phyloP scores from a whole-genome alignment of 2,888 invertebrate genomes.

The Cerastis rubricosa region DNA sequence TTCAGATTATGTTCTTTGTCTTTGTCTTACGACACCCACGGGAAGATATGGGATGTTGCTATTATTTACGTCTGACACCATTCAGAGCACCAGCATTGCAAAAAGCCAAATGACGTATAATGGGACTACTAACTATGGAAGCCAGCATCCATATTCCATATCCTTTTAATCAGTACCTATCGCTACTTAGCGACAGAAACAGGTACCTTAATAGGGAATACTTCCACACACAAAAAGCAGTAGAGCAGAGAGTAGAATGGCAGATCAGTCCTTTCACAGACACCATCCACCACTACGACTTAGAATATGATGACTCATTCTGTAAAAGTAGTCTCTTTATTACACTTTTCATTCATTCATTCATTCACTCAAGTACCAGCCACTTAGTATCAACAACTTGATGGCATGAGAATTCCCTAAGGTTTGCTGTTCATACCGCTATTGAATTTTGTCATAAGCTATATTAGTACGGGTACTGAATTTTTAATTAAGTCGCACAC shows the following conservation, averaged over 20 bases:
- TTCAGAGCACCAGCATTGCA: not conserved
- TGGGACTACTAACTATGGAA: not conserved
- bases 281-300: not conserved
- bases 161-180: not conserved
- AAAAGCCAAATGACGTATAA: not conserved
- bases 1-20: too few species aligned
- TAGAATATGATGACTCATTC: slow-evolving; percentile 15
- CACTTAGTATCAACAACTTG: slow-evolving; percentile 43
- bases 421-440: slow-evolving; percentile 32
- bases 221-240: not conserved
- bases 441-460: slow-evolving; percentile 58
- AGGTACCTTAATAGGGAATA: not conserved
- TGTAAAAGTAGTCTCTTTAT: slow-evolving; percentile 8
- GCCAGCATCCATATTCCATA: not conserved
- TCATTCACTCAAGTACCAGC: slow-evolving; percentile 29
- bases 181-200: not conserved
- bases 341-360: slow-evolving; percentile 33
- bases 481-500: slow-evolving; percentile 62
- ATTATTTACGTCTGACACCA: too few species aligned
- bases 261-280: not conserved
- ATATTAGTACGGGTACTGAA: slow-evolving; percentile 59
- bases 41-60: too few species aligned
- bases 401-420: slow-evolving; percentile 46
- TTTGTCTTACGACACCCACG: too few species aligned
- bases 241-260: not conserved